phyloP scores from a whole-genome alignment of 2,888 invertebrate genomes.

The Phyto melanocephala region DNA sequence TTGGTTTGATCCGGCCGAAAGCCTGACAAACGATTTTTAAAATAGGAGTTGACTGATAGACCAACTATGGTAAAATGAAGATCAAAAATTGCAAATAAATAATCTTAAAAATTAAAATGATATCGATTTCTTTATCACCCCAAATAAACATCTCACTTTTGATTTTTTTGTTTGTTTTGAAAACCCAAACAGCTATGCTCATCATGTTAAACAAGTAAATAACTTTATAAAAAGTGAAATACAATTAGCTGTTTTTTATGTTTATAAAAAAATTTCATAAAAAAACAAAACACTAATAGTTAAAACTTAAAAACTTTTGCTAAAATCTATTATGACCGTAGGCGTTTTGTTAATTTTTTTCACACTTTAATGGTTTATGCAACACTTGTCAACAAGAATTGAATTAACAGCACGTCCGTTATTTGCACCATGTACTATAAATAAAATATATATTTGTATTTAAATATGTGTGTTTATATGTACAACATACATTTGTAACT shows the following conservation, averaged over 20 bases:
- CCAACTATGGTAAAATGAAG: no score
- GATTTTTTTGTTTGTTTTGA: no score
- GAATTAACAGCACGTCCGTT: constrained; percentile 60
- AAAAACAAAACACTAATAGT: not conserved
- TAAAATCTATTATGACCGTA: constrained; percentile 28
- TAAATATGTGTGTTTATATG: constrained; percentile 24
- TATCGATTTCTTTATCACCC: no score
- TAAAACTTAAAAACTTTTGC: constrained; percentile 22
- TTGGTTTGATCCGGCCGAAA: no score
- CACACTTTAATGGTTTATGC: constrained; percentile 43
- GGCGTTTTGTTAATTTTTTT: constrained; percentile 29
- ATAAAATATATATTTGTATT: constrained; percentile 56
- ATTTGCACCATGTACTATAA: constrained; percentile 53
- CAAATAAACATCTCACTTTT: no score
- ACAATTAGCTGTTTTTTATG: no score
- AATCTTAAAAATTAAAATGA: no score
- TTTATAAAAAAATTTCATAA: not conserved
- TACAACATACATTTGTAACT: no score
- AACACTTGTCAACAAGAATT: constrained; percentile 61
- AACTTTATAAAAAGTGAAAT: not conserved
- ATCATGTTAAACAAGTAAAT: constrained; percentile 2
- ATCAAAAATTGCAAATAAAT: no score
- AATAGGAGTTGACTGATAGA: no score
- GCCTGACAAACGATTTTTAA: no score
- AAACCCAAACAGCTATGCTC: no score